These are phyloP conservation scores for Microctonus brassicae DNA, from an alignment of 2,888 invertebrate species.

Conservation along the genomic window DNA sequence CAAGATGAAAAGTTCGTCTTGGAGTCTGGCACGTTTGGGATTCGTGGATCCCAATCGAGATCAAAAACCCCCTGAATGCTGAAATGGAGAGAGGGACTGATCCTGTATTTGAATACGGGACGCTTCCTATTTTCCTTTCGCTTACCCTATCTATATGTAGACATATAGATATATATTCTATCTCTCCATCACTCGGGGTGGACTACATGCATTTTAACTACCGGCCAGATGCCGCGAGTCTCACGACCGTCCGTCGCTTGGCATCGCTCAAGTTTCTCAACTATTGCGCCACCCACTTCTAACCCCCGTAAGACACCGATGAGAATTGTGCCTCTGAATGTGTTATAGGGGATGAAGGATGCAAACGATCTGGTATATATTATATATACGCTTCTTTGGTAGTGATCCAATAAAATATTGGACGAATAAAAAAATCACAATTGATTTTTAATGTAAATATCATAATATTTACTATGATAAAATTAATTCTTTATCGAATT, in stretches of 20 bases:
- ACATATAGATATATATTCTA: not conserved
- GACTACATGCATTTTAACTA: conserved; percentile 71
- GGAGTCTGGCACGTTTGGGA: conserved; percentile 40
- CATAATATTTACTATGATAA: too few species aligned
- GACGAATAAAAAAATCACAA: too few species aligned
- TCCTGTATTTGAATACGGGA: conserved; percentile 69
- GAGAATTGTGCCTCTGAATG: conserved; percentile 1
- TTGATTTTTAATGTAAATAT: too few species aligned
- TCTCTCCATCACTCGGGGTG: conserved; percentile 47
- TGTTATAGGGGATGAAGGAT: conserved; percentile 35
- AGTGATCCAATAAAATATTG: too few species aligned
- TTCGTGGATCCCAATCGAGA: conserved; percentile 61
- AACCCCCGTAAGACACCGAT: conserved; percentile 14
- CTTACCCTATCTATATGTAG: not conserved
- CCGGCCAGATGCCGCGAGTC: conserved; percentile 66
- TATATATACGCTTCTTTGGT: not conserved
- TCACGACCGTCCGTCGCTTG: conserved; percentile 64
- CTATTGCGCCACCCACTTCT: conserved; percentile 55
- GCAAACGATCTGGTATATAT: conserved; percentile 4
- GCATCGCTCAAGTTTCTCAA: conserved; percentile 66
- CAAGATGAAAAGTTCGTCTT: conserved; percentile 66
- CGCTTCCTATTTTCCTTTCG: conserved; percentile 32
- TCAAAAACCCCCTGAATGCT: conserved; percentile 65
- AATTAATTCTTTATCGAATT: too few species aligned
- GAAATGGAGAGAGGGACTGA: conserved; percentile 56